Percentiles rank a stretch among this genome's conserved stretches.
Conservation (phyloP, 1,140 invertebrate species). For the Homalodisca vitripennis region DNA sequence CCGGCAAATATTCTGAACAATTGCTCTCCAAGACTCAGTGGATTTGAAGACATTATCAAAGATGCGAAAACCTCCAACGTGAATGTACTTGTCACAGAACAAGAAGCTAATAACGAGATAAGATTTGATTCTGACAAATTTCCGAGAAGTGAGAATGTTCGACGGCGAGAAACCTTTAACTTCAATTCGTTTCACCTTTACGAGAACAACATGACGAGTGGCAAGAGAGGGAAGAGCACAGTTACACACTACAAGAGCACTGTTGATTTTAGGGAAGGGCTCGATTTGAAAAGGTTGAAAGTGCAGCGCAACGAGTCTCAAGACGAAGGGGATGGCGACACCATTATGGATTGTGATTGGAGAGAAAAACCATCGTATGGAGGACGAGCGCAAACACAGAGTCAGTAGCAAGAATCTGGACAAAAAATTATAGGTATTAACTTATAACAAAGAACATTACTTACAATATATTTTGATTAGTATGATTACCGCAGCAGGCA, state of each 20-base stretch:
- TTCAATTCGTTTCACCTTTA: slow-evolving; percentile 36
- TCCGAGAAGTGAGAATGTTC: slow-evolving; percentile 49
- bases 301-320: slow-evolving; percentile 33
- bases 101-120: slow-evolving; percentile 56
- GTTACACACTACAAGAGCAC: slow-evolving; percentile 34
- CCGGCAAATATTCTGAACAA: slow-evolving; percentile 26
- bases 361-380: slow-evolving; percentile 49
- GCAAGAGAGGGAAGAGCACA: slow-evolving; percentile 36
- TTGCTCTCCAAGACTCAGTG: slow-evolving; percentile 32
- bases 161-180: slow-evolving; percentile 34
- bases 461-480: too few relatives aligned
- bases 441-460: too few relatives aligned
- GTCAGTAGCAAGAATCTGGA: slow-evolving; percentile 27
- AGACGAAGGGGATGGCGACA: background rate
- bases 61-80: slow-evolving; percentile 64
- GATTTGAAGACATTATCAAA: slow-evolving; percentile 60
- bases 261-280: slow-evolving; percentile 38
- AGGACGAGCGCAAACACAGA: slow-evolving; percentile 38
- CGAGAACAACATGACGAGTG: slow-evolving; percentile 36
- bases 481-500: too few relatives aligned
- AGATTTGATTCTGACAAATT: slow-evolving; percentile 64
- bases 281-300: slow-evolving; percentile 42
- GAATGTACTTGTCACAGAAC: slow-evolving; percentile 57
- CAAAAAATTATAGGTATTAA: slow-evolving; percentile 40
- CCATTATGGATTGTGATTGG: slow-evolving; percentile 18